Conservation (phyloP, 2,888 invertebrate species). For the Stegana nigrithorax region DNA sequence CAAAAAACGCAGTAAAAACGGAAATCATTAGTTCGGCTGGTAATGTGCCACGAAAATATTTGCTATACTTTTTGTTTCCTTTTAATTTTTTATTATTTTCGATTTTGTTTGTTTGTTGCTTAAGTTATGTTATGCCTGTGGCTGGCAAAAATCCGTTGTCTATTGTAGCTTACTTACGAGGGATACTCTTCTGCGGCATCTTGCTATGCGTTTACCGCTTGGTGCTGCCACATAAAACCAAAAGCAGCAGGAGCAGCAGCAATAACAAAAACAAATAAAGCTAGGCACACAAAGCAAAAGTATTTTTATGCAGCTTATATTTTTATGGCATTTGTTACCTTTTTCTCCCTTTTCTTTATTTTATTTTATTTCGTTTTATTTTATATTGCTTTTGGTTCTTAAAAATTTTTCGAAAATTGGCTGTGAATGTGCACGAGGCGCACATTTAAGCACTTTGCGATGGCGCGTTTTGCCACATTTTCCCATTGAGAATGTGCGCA, state of each 20-base stretch:
- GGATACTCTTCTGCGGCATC: not conserved
- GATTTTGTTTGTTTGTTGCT: too few species aligned
- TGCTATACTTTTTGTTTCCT: not conserved
- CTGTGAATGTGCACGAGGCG: conserved; percentile 1
- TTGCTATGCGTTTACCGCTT: conserved; percentile 6
- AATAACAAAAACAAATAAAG: conserved; percentile 36
- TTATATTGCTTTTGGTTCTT: not conserved
- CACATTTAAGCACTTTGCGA: not conserved
- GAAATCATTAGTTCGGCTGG: conserved; percentile 7
- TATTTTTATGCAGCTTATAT: conserved; percentile 48
- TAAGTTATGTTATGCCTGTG: too few species aligned
- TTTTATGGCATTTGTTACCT: conserved; percentile 7
- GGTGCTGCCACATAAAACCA: conserved; percentile 43
- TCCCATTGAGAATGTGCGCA: not conserved
- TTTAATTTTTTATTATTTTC: too few species aligned
- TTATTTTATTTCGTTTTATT: not conserved
- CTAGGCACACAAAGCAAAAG: conserved; percentile 42
- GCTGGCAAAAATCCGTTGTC: not conserved
- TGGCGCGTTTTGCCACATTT: not conserved
- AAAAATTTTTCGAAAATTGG: conserved; percentile 1
- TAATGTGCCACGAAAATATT: not conserved
- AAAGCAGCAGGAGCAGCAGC: conserved; percentile 28
- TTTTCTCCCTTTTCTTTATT: not conserved
- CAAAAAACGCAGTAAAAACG: conserved; percentile 6
- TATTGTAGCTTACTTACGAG: conserved; percentile 6